phyloP scores from a whole-genome alignment of 2,888 invertebrate species.

The Drepanosiphum platanoidis region DNA sequence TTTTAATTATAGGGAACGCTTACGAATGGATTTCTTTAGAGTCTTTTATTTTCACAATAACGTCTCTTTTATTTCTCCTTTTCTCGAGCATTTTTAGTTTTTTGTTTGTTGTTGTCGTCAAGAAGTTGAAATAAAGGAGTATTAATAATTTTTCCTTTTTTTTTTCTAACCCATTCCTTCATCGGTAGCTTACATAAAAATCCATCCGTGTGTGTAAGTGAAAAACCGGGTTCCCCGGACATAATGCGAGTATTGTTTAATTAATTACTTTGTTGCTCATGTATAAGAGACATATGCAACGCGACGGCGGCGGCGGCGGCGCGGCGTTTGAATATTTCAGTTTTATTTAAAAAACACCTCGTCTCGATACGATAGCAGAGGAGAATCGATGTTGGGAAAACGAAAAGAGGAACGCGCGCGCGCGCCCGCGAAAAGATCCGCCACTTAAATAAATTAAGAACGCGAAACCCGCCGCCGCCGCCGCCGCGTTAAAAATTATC shows the following conservation, averaged over 20 bases:
- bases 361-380: neutral
- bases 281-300: slow-evolving; percentile 25
- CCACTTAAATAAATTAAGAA: slow-evolving; percentile 41
- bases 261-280: slow-evolving; percentile 23
- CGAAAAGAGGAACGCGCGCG: neutral
- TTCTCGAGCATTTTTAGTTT: neutral
- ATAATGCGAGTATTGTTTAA: slow-evolving; percentile 1
- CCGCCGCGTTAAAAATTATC: neutral
- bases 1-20: slow-evolving; percentile 40
- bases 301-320: too few species aligned
- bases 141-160: neutral
- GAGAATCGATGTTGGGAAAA: neutral
- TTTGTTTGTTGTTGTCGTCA: neutral
- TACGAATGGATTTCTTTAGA: slow-evolving; percentile 33
- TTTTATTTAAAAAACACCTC: slow-evolving; percentile 23
- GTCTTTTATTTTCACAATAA: slow-evolving; percentile 15
- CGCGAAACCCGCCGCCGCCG: neutral
- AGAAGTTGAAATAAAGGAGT: neutral
- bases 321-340: slow-evolving; percentile 12
- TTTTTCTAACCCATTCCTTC: neutral
- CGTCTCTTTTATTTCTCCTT: slow-evolving; percentile 26
- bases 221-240: slow-evolving; percentile 14
- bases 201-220: neutral
- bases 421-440: too few species aligned
- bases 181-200: neutral